These are phyloP conservation scores for Diachrysia chrysitis DNA, from an alignment of 2,888 invertebrate genomes.

Conservation along the genomic window DNA sequence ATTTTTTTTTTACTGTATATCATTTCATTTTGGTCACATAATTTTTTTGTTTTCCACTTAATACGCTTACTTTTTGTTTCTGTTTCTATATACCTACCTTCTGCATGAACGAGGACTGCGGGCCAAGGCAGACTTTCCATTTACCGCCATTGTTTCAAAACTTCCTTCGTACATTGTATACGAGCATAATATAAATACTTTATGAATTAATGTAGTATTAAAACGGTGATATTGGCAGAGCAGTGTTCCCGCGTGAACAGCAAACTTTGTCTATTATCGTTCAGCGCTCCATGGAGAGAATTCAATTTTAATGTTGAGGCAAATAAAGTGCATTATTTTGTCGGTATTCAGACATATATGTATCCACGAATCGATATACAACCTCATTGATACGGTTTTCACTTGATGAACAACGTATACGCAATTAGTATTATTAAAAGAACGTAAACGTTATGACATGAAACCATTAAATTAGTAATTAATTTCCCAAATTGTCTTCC, in stretches of 20 bases:
- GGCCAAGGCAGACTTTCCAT: not conserved
- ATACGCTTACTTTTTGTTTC: too few species aligned
- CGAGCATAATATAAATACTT: slow-evolving; percentile 36
- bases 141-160: not conserved
- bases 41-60: too few species aligned
- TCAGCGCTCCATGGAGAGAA: slow-evolving; percentile 1
- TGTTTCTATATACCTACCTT: too few species aligned
- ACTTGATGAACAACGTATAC: not conserved
- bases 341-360: not conserved
- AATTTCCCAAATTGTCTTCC: not conserved
- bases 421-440: too few species aligned
- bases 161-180: slow-evolving; percentile 1
- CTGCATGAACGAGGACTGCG: not conserved
- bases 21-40: too few species aligned
- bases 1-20: too few species aligned
- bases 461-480: not conserved
- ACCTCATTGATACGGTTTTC: not conserved
- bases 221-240: slow-evolving; percentile 26
- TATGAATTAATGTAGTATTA: slow-evolving; percentile 37
- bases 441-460: too few species aligned
- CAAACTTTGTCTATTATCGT: slow-evolving; percentile 29
- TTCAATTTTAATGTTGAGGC: slow-evolving; percentile 21
- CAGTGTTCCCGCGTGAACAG: slow-evolving; percentile 10
- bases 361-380: not conserved
- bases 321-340: slow-evolving; percentile 7